Base-by-base conservation (phyloP, 2,888 invertebrate genomes). In the Ganaspis brasiliensis region DNA sequence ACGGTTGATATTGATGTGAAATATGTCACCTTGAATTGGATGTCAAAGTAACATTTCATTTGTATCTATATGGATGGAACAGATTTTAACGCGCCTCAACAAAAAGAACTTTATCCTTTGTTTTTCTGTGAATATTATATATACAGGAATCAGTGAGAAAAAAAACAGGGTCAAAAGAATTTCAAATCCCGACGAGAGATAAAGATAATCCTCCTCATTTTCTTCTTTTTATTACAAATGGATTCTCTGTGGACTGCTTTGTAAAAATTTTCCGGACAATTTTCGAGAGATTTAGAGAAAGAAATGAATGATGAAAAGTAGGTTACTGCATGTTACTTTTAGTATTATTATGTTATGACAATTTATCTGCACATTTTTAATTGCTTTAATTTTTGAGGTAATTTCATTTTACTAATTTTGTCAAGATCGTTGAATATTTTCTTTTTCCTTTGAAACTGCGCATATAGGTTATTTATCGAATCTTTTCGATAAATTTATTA, bases 181-280 rank as follows among this genome's bases (percentile, higher is more conserved):
- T 52, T 52, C 16, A 52, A 52, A 52, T 52, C 52, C 52, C 19
- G 52, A 52, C 19, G 52, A 52, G 52, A 52, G 52, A 52, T 52
- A 9, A 19, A 52, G 52, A 52, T 52, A 52, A 52, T 52, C 52
- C 52, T 52, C 19, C 52, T 52, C 19, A 16, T 16, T 14, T 9
- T 19, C 9, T 52, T 52, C 9, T 19, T 52, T 52, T 19, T 45
- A 4, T 2, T 19, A 52, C 19, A 52, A 52, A 52, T n/a, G 52
- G 19, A 52, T 16, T 52, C 52, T 52, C 52, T 19, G 52, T 19
- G 52, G 52, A 52, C 52, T 52, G 52, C 52, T 19, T 52, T 52
- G 52, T 52, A 19, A 52, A 52, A 52, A 52, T 52, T 52, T 49
- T 52, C 52, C 6, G 52, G 5, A 52, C 52, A 52, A 52, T 52